A percentile compares a stretch with the other conserved stretches of the same genome.
Evolutionary conservation across 92 coral and sea anemone genomes (phyloP).

Genomic region (Phenganax stokvisi): DNA sequence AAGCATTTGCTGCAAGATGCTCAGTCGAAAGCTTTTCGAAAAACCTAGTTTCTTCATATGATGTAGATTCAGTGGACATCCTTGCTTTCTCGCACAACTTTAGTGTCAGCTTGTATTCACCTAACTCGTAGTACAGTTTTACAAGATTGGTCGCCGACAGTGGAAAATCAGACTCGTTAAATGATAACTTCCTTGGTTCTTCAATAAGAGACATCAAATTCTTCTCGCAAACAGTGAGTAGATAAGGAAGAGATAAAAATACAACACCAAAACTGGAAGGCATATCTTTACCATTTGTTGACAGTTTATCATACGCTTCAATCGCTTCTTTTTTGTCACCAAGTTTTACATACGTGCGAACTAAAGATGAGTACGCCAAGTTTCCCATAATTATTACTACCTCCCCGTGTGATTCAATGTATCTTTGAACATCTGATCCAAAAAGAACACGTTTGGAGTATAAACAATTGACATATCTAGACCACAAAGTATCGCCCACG

Average conservation of each 20-base stretch:
- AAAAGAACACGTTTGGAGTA: conserved; percentile 7
- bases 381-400: background rate
- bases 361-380: conserved; percentile 6
- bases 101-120: conserved; percentile 8
- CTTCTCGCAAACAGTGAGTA: background rate
- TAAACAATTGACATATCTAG: background rate
- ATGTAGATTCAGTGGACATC: background rate
- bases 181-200: background rate
- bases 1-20: too few species aligned
- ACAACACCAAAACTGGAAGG: background rate
- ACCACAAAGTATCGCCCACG: background rate
- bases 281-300: background rate
- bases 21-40: background rate
- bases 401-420: conserved; percentile 17
- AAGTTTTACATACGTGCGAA: conserved; percentile 9
- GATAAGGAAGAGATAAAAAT: conserved; percentile 8
- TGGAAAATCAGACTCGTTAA: conserved; percentile 7
- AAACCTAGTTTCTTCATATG: too few species aligned
- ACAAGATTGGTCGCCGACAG: background rate
- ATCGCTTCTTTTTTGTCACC: conserved; percentile 26
- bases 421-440: conserved; percentile 6
- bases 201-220: conserved; percentile 19
- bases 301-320: conserved; percentile 12
- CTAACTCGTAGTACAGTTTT: background rate
- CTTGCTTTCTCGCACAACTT: background rate